Base-by-base conservation (phyloP, 2,888 invertebrate species). In the Acanthacorydalis orientalis region DNA sequence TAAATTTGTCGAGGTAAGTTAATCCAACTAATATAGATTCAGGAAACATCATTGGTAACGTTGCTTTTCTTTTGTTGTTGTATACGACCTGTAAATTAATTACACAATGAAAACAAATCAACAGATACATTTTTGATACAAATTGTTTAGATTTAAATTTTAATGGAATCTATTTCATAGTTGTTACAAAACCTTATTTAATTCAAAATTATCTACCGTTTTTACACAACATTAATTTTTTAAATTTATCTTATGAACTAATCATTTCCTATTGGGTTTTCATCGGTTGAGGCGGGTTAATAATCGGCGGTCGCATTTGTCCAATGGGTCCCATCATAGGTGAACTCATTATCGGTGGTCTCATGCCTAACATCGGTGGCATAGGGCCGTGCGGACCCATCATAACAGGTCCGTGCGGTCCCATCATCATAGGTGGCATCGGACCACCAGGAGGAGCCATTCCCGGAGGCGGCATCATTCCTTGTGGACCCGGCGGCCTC, bases 341-440 rank as follows among this genome's bases (percentile, higher is more conserved):
- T 2, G 78, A 79, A 2, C 83, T 83, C 73, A 85, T 78, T 79
- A 80, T 80, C 15, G 83, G 84, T 1, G 85, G 84, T 54, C 81
- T 74, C 79, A 86, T 83, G 14, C 77, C 75, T 78, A 85, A 85
- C 82, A 84, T 85, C 1, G 80, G 81, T 12, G 79, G 80, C 75
- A 81, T 78, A 2, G 79, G 80, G 9, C 80, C 80, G 51, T 78
- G 79, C 1, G 80, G 80, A 1, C 80, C 79, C 78, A 80, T 72
- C 72, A 76, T 74, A 71, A 74, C 73, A 0, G 70, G 72, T 1
- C 74, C 68, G 64, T 68, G 68, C 42, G 67, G 68, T 1, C 80
- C 79, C 78, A 80, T 72, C 72, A 76, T 74, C 71, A 74, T 73
- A 0, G 70, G 72, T 1, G 74, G 68, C 64, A 68, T 68, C 42